A percentile compares a stretch with the other conserved stretches of the same genome.
Conservation (phyloP, 1,140 invertebrate species). For the Atta colombica region DNA sequence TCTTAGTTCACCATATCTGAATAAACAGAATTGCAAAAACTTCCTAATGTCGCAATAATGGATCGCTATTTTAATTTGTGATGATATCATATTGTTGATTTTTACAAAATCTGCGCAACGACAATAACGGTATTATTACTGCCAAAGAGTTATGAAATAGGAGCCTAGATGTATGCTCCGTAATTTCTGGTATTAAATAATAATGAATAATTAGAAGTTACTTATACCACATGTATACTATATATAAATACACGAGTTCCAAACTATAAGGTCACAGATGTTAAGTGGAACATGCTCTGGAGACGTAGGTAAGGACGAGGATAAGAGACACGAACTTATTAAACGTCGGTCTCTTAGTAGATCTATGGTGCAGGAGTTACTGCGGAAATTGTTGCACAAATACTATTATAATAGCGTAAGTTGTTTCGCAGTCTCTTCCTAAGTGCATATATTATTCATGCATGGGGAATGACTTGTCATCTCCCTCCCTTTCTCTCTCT, state of each 20-base stretch:
- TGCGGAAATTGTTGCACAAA: slow-evolving; percentile 74
- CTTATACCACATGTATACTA: neutral
- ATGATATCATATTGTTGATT: too few relatives aligned
- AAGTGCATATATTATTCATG: slow-evolving; percentile 74
- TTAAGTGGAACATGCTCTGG: slow-evolving; percentile 42
- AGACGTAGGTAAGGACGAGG: slow-evolving; percentile 54
- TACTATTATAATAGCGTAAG: slow-evolving; percentile 66
- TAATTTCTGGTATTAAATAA: neutral
- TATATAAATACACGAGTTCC: slow-evolving; percentile 23
- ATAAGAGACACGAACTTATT: slow-evolving; percentile 71
- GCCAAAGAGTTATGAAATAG: too few relatives aligned
- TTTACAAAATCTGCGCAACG: too few relatives aligned
- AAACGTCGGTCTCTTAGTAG: slow-evolving; percentile 68
- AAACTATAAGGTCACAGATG: slow-evolving; percentile 17
- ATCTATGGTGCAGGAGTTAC: slow-evolving; percentile 60
- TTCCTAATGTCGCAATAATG: neutral
- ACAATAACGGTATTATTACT: too few relatives aligned
- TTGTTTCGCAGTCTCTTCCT: slow-evolving; percentile 70
- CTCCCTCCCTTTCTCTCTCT: neutral
- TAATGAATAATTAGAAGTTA: slow-evolving; percentile 13
- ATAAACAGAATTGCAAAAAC: too few relatives aligned
- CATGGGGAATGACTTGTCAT: slow-evolving; percentile 59
- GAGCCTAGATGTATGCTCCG: neutral
- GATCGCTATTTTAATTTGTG: too few relatives aligned
- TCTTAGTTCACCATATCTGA: too few relatives aligned